Evolutionary conservation across 2,888 invertebrate genomes (phyloP), one percentile per base, ranked within the genome.

Genomic region (Zeuzera pyrina): DNA sequence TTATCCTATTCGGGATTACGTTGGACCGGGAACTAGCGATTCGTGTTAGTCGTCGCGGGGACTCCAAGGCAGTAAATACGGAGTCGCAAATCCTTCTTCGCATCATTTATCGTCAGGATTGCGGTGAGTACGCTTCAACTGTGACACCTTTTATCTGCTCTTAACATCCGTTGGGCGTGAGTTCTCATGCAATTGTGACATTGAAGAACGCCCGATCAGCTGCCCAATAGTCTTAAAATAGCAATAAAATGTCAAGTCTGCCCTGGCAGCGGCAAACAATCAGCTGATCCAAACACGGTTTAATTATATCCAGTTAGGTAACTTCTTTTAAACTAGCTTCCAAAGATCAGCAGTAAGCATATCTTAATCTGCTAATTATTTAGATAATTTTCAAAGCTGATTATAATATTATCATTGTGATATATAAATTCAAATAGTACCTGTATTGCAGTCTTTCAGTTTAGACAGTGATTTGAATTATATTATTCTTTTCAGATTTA

Each of bases 51-150:
- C 70, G 77, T 51, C 62, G 76, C 72, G 69, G 74, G 78, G 78
- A 72, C 70, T 71, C 70, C 67, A 72, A 72, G 77, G 78, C 76
- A 73, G 83, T 70, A 79, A 83, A 73, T 81, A 83, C 83, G 83
- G 83, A 83, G 81, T 70, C 74, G 72, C 70, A 63, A 65, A 72
- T 72, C 69, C 68, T 71, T 60, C 68, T 68, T 59, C 78, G 71
- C 71, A 79, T 78, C 78, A 83, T 83, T 73, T 72, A 73, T 67
- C 74, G 74, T 49, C 78, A 78, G 68, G 73, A 79, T 72, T 79
- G 69, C 73, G 83, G 83, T 83, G 64, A 83, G 83, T 79, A 56
- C 22, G 26, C 29, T 25, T 36, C 23, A 6, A 19, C 19, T 19
- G 5, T 6, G 5, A 6, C 19, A 4, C 19, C 19, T 6, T 19